These are phyloP conservation scores for Stenchaetothrips biformis DNA, from an alignment of 2,888 invertebrate species.

Conservation along the genomic window DNA sequence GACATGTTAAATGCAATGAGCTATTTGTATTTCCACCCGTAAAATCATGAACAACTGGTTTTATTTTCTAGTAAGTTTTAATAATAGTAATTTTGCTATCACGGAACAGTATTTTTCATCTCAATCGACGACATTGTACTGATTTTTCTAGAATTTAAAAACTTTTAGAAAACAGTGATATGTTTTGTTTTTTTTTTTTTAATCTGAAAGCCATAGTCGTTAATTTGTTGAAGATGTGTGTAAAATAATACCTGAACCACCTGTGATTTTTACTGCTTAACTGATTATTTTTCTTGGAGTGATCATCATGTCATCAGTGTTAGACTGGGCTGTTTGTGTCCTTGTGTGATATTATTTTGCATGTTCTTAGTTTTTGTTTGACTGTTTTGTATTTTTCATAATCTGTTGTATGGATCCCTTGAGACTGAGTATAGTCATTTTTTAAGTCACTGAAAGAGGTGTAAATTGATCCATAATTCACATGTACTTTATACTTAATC, in stretches of 20 bases:
- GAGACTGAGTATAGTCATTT: background rate
- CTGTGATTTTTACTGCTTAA: background rate
- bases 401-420: background rate
- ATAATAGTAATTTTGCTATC: too few species aligned
- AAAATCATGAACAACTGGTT: background rate
- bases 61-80: background rate
- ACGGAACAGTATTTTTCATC: too few species aligned
- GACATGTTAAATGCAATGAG: background rate
- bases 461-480: background rate
- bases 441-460: background rate
- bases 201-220: too few species aligned
- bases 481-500: too few species aligned
- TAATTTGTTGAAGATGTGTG: too few species aligned
- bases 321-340: background rate
- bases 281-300: background rate
- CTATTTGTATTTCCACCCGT: background rate
- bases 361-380: background rate
- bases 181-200: too few species aligned
- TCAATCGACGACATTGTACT: too few species aligned
- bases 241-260: background rate
- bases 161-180: background rate
- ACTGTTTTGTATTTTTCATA: background rate
- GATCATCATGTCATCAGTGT: background rate
- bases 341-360: background rate
- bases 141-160: background rate